Evolutionary conservation across 1,140 invertebrate species (phyloP).

Genomic region (Heliothis virescens): DNA sequence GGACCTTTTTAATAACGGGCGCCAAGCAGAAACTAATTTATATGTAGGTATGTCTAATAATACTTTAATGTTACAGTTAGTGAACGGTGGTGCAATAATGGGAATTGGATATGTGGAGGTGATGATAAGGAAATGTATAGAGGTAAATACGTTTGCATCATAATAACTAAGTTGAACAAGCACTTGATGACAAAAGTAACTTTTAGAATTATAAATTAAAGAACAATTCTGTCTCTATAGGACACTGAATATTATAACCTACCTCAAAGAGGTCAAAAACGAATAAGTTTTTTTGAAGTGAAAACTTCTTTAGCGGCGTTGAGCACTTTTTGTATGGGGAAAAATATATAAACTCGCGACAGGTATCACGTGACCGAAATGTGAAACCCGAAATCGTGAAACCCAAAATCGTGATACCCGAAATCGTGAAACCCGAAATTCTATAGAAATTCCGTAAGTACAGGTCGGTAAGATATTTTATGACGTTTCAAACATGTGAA

Average conservation of each 20-base stretch:
- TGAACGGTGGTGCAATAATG: constrained; percentile 32
- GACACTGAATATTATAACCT: neutral
- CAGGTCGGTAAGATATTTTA: too few species aligned
- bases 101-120: constrained; percentile 9
- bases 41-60: constrained; percentile 53
- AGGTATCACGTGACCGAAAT: too few species aligned
- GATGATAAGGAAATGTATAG: constrained; percentile 24
- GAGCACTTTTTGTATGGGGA: too few species aligned
- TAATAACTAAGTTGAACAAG: neutral
- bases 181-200: constrained; percentile 2
- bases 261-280: too few species aligned
- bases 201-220: neutral
- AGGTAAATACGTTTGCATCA: neutral
- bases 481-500: too few species aligned
- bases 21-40: constrained; percentile 74
- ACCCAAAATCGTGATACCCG: too few species aligned
- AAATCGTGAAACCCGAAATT: too few species aligned
- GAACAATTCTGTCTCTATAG: neutral
- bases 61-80: constrained; percentile 58
- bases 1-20: constrained; percentile 76
- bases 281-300: too few species aligned
- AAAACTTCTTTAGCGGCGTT: too few species aligned
- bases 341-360: too few species aligned
- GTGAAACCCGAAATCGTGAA: too few species aligned
- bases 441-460: too few species aligned